These are phyloP conservation scores for Isaurus tuberculatus DNA, from an alignment of 92 coral and sea anemone genomes.

Conservation along the genomic window DNA sequence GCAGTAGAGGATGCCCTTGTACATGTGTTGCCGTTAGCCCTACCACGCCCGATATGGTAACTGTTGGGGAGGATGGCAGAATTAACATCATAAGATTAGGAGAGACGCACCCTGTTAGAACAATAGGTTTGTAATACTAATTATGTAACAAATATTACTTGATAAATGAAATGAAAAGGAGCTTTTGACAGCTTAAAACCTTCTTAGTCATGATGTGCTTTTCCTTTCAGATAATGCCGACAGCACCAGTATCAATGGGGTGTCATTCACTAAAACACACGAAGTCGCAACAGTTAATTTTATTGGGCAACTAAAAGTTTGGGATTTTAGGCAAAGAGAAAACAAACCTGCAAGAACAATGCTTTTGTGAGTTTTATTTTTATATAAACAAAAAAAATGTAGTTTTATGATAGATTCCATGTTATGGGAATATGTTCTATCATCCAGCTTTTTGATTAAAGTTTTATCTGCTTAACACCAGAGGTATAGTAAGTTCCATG, in stretches of 20 bases:
- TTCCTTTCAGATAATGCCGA: conserved; percentile 80
- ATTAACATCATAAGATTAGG: conserved; percentile 77
- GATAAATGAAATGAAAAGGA: too few species aligned
- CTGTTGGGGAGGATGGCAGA: conserved; percentile 95
- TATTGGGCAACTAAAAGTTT: conserved; percentile 93
- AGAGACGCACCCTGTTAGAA: conserved; percentile 83
- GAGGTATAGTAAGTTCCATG: too few species aligned
- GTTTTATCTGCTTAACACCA: too few species aligned
- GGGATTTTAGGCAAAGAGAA: conserved; percentile 89
- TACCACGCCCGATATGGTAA: conserved; percentile 75
- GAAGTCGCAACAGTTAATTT: conserved; percentile 91
- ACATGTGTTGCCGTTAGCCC: conserved; percentile 84
- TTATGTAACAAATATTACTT: not conserved
- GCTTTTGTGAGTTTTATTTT: conserved; percentile 79
- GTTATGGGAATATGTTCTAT: too few species aligned
- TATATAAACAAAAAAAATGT: not conserved
- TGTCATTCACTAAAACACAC: conserved; percentile 74
- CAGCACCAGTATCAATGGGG: conserved; percentile 84
- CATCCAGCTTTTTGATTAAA: too few species aligned
- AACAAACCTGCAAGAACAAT: conserved; percentile 83
- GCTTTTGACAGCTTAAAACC: not conserved
- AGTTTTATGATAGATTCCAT: not conserved
- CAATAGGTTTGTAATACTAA: conserved; percentile 71
- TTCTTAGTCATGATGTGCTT: not conserved
- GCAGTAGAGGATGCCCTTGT: conserved; percentile 70